Evolutionary conservation across 2,888 invertebrate genomes (phyloP).

Genomic region (Macaria liturata): DNA sequence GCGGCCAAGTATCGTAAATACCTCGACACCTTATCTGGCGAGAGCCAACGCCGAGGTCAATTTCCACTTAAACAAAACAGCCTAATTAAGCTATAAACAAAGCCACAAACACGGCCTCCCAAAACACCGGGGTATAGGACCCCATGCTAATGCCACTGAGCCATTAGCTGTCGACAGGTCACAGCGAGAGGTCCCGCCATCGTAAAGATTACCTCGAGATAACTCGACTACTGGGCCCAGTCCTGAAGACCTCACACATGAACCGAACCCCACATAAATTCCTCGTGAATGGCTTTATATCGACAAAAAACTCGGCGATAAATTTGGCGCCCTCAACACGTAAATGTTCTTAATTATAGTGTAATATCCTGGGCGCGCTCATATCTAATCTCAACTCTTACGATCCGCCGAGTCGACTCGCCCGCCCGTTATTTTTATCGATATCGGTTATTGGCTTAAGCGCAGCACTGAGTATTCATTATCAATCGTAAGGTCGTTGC

Average conservation of each 20-base stretch:
- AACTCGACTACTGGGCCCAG: slow-evolving; percentile 74
- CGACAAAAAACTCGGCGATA: slow-evolving; percentile 81
- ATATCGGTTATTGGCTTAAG: slow-evolving; percentile 59
- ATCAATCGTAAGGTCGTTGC: slow-evolving; percentile 33
- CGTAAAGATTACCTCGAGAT: slow-evolving; percentile 82
- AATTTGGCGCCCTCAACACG: slow-evolving; percentile 81
- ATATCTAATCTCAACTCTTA: slow-evolving; percentile 77
- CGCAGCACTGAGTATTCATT: slow-evolving; percentile 64
- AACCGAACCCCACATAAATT: slow-evolving; percentile 73
- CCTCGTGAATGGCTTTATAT: slow-evolving; percentile 75
- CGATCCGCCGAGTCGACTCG: slow-evolving; percentile 49
- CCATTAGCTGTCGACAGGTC: slow-evolving; percentile 81
- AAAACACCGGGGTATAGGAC: slow-evolving; percentile 63
- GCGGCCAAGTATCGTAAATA: slow-evolving; percentile 77
- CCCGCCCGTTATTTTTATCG: slow-evolving; percentile 49
- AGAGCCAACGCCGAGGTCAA: slow-evolving; percentile 67
- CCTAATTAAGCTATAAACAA: slow-evolving; percentile 83
- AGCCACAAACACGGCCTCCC: slow-evolving; percentile 76
- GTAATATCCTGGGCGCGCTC: slow-evolving; percentile 73
- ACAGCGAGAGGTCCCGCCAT: slow-evolving; percentile 72
- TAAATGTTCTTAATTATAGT: slow-evolving; percentile 81
- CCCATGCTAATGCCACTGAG: slow-evolving; percentile 70
- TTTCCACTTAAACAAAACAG: slow-evolving; percentile 79
- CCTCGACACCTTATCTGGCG: slow-evolving; percentile 78
- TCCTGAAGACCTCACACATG: slow-evolving; percentile 72